Evolutionary conservation across 2,113 vertebrate genomes (phyloP), one percentile per base, ranked within the genome.

Genomic region (Chrysemys picta): DNA sequence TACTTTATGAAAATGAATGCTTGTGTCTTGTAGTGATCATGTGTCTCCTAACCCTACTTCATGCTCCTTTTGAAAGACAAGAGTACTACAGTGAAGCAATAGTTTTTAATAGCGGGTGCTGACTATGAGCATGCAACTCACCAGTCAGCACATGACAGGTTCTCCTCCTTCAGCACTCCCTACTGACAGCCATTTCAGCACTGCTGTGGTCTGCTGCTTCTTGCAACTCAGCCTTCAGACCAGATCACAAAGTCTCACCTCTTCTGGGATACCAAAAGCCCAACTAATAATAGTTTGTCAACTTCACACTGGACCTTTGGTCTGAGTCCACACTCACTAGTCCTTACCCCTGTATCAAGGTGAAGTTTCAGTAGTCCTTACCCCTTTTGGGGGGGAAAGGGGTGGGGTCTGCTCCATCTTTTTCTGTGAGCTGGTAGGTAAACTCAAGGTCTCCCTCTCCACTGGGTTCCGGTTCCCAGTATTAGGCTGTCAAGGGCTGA

Each of bases 41-140:
- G 14, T 65, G 31, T 65, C 31, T 65, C 62, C 16, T 62, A 65
- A 65, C 6, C 17, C 11, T 1, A 45, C 38, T 79, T 62, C 35
- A 27, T 3, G 54, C 3, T 69, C 16, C 14, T 69, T 59, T 42
- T 45, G 52, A 42, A 91, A 56, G 42, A 47, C 1, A 52, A 50
- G 22, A 2, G 50, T 1, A 21, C 31, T 49, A 14, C 4, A 1
- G 1, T 49, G 25, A 91, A 93, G 19, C 7, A 4, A 57, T 2
- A 16, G 3, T 5, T 29, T 31, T 76, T 56, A n/a, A 1, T n/a
- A 22, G 49, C 7, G 6, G 35, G 0, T 10, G 31, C 2, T 29
- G 56, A 10, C 12, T 84, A 89, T 31, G 29, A 29, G 29, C 59
- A 62, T 62, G 25, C 12, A 62, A 62, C 12, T 62, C 59, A 62